Evolutionary conservation across 2,888 invertebrate species (phyloP), one percentile per base, ranked within the genome.

Genomic region (Synergus itoensis): DNA sequence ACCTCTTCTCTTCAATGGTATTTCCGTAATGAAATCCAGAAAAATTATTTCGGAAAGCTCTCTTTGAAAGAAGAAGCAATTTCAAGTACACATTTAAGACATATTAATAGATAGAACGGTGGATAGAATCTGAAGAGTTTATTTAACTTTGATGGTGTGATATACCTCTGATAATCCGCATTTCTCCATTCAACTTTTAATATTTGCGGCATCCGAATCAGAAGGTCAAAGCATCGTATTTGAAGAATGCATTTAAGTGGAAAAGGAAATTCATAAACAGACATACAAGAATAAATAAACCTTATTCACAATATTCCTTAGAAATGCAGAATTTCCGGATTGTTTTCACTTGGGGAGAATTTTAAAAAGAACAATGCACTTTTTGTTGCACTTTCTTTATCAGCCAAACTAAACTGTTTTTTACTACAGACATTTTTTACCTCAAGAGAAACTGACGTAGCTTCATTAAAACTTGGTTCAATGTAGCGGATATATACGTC

Each of bases 11-110:
- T 73, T 9, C 60, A 60, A 28, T 60, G 53, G 73, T 40, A 73
- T 53, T 73, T 16, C 5, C n/a, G 48, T 73, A 73, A 73, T 73
- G 73, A 73, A 73, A 53, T 73, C 73, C 40, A 48, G 16, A 36
- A 9, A 53, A 48, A 73, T 73, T 73, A 53, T 36, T 36, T 1
- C 53, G 40, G 8, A 48, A n/a, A 40, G n/a, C 53, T 53, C 36
- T 73, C n/a, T 73, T 36, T 4, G 12, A 67, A 21, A 1, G 16
- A 67, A 69, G 21, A 48, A 69, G 7, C 12, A 67, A 21, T 67
- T 21, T n/a, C 18, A 67, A 67, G 43, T 41, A 28, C 3, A 28
- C 3, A 67, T 43, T 45, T 14, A n/a, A 0, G 11, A 67, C n/a
- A 43, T 67, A 43, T 67, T 67, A 67, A 45, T 67, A 16, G 1